Conservation (phyloP, 1,140 invertebrate genomes). For the Macrostomum lignano region DNA sequence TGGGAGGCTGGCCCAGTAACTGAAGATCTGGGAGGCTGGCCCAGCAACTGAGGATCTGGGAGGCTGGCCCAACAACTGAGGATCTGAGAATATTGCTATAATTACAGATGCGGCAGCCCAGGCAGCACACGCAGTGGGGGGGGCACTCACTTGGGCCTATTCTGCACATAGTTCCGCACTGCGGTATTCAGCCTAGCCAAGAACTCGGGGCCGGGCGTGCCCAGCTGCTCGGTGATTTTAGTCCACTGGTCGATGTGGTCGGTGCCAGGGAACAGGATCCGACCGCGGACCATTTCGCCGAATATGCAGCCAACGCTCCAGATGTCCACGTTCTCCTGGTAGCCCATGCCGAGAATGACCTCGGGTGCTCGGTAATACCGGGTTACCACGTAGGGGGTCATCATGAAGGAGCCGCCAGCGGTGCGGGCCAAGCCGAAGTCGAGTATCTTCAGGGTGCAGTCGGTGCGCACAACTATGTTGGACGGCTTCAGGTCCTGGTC, state of each 20-base stretch:
- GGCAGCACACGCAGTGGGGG: no score
- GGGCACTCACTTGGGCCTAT: slow-evolving; percentile 40
- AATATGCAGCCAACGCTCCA: slow-evolving; percentile 99
- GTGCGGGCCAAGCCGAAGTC: slow-evolving; percentile 93
- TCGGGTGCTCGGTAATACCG: slow-evolving; percentile 90
- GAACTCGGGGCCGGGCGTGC: slow-evolving; percentile 77
- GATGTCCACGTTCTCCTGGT: slow-evolving; percentile 95
- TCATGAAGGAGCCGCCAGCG: slow-evolving; percentile 76
- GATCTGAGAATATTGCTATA: no score
- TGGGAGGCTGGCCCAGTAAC: no score
- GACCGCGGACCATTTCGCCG: slow-evolving; percentile 96
- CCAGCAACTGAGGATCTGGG: no score
- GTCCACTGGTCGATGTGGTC: slow-evolving; percentile 92
- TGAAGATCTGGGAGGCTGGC: no score
- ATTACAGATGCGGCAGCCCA: no score
- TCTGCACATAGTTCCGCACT: slow-evolving; percentile 91
- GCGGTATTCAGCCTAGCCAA: slow-evolving; percentile 82
- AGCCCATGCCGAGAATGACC: slow-evolving; percentile 87
- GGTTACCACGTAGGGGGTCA: slow-evolving; percentile 89
- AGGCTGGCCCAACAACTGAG: no score
- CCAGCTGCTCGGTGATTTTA: slow-evolving; percentile 90
- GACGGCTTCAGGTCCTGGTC: slow-evolving; percentile 98
- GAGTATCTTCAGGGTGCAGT: slow-evolving; percentile 91
- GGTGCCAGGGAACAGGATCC: slow-evolving; percentile 83
- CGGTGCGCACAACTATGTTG: slow-evolving; percentile 95